phyloP scores from a whole-genome alignment of 2,113 vertebrate genomes.

The Leucopsar rothschildi region DNA sequence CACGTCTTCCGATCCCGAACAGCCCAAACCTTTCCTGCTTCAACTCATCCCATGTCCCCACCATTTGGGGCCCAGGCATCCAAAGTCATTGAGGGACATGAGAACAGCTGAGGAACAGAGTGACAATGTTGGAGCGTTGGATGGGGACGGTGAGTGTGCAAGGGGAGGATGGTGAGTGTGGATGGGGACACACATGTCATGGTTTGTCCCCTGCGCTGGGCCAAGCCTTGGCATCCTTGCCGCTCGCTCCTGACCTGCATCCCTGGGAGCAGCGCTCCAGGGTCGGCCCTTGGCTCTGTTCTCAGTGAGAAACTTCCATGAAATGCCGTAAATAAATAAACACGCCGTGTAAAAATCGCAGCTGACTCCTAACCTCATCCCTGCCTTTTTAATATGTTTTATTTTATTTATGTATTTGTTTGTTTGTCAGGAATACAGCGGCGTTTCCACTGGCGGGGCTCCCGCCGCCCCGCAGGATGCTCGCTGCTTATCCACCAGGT shows the following conservation, averaged over 20 bases:
- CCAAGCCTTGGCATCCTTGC: not conserved
- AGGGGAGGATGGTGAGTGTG: not conserved
- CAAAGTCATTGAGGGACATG: rapidly evolving
- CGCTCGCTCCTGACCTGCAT: rapidly evolving
- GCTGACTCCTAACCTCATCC: not conserved
- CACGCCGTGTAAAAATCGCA: rapidly evolving
- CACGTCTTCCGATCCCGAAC: rapidly evolving
- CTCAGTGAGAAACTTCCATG: not conserved
- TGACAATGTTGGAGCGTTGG: rapidly evolving
- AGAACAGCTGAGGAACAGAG: rapidly evolving
- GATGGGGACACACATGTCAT: not conserved
- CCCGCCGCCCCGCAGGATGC: not conserved
- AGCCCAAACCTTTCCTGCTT: not conserved
- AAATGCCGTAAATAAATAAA: not conserved
- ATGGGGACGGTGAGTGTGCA: rapidly evolving
- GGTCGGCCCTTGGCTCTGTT: rapidly evolving
- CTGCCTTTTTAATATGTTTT: rapidly evolving
- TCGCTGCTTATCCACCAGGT: not conserved
- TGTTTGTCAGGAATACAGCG: rapidly evolving
- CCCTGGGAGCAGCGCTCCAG: rapidly evolving
- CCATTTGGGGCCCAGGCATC: rapidly evolving
- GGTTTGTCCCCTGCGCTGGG: not conserved
- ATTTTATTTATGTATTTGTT: not conserved
- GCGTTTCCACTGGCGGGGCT: not conserved
- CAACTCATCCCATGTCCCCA: not conserved